Conservation (phyloP, 2,888 invertebrate genomes). For the Pammene aurita region DNA sequence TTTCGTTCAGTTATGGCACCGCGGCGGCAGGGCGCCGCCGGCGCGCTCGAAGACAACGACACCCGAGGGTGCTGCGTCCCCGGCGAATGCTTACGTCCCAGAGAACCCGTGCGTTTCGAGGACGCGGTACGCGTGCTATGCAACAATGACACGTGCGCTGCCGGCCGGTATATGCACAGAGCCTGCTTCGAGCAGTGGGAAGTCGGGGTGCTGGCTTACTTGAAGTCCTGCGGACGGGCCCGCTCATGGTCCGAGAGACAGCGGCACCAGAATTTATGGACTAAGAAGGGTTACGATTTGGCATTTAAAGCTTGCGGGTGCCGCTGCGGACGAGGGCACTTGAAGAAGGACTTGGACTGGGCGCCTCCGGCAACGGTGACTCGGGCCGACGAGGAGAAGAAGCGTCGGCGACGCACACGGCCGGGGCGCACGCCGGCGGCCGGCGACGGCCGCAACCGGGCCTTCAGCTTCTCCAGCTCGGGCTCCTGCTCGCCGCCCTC, state of each 20-base stretch:
- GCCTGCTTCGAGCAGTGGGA: constrained; percentile 98
- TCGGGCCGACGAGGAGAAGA: constrained; percentile 75
- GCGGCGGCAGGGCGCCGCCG: constrained; percentile 79
- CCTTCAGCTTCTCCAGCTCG: constrained; percentile 90
- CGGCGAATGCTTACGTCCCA: constrained; percentile 90
- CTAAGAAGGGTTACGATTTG: constrained; percentile 98
- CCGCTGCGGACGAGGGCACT: constrained; percentile 95
- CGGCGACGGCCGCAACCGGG: constrained; percentile 84
- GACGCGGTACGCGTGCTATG: constrained; percentile 95
- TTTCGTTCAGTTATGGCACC: constrained; percentile 81
- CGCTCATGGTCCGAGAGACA: constrained; percentile 98
- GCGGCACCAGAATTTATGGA: constrained; percentile 97
- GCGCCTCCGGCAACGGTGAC: constrained; percentile 87
- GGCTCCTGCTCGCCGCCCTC: constrained; percentile 93
- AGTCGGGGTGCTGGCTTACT: constrained; percentile 92
- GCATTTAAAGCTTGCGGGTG: constrained; percentile 98
- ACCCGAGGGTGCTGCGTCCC: constrained; percentile 91
- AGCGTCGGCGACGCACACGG: constrained; percentile 71
- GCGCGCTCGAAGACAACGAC: constrained; percentile 77
- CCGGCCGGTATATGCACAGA: constrained; percentile 97
- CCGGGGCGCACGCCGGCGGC: constrained; percentile 64
- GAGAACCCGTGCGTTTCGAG: constrained; percentile 85
- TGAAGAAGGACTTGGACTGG: constrained; percentile 98
- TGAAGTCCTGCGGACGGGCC: constrained; percentile 95
- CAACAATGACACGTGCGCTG: constrained; percentile 95